Base-by-base conservation (phyloP, 2,888 invertebrate genomes). In the Drosophila hamatofila region DNA sequence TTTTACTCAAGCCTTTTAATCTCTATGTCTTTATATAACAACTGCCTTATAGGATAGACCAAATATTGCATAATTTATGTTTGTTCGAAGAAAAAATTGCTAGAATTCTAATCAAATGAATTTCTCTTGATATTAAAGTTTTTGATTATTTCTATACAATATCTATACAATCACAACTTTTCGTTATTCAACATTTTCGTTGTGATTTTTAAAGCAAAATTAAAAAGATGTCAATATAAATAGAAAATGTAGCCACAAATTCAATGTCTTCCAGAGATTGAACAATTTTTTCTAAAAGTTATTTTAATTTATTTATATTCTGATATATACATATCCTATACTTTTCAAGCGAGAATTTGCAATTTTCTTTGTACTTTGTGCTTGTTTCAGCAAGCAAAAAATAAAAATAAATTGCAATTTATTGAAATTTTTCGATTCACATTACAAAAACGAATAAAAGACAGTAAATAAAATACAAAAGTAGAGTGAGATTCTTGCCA, bases 401-500 rank as follows among this genome's bases (percentile, higher is more conserved):
- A 54, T 30, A 33, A 23, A 14, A 8, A 21, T 3, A 23, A 52
- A 23, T 52, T 21, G 18, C 37, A 66, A 62, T 74, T 30, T 59
- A 77, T 75, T 67, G 46, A 65, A 51, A 61, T 65, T 49, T 58
- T 35, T 18, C 63, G 30, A 11, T 37, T 33, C 23, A 23, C 37
- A 57, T 51, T n/a, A n/a, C 25, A 7, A 65, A 65, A 48, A 49
- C 54, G 58, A 33, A 55, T 69, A 61, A 39, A 62, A 48, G 49
- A n/a, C 44, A 46, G 57, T 56, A 56, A 60, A 57, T 48, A 54
- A 52, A 66, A 46, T 37, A n/a, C 16, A 4, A 9, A 30, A n/a
- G 35, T 18, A 12, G 30, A 30, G 27, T 42, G 30, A 37, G 23
- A n/a, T 27, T 12, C n/a, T 23, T 4, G 12, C 18, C 23, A 46